These are phyloP conservation scores for Musca domestica DNA, from an alignment of 1,140 invertebrate species.

Conservation along the genomic window DNA sequence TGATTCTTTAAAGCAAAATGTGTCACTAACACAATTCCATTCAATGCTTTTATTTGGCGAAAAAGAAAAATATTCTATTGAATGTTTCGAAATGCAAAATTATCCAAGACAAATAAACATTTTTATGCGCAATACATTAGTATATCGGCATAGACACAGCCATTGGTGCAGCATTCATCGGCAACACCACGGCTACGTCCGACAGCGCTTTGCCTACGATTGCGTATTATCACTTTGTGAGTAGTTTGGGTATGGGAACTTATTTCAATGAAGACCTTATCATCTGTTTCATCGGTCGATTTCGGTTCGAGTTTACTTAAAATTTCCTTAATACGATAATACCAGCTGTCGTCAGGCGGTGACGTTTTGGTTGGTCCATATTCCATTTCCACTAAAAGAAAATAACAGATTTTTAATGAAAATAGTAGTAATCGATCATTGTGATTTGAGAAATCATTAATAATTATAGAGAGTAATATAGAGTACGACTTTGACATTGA, in stretches of 20 bases:
- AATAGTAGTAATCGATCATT: too few species aligned
- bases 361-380: not conserved
- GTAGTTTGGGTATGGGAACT: too few species aligned
- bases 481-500: too few species aligned
- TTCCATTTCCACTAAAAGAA: constrained; percentile 3
- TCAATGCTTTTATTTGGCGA: too few species aligned
- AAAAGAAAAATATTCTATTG: too few species aligned
- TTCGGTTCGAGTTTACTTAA: not conserved
- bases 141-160: constrained; percentile 12
- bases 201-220: not conserved
- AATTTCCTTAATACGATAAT: constrained; percentile 3
- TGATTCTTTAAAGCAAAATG: too few species aligned
- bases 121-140: constrained; percentile 13
- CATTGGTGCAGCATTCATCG: constrained; percentile 20
- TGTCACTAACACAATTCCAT: too few species aligned
- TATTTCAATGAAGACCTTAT: not conserved
- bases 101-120: too few species aligned
- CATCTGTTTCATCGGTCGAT: not conserved
- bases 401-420: too few species aligned
- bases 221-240: not conserved
- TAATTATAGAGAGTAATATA: too few species aligned
- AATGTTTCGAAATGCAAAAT: too few species aligned
- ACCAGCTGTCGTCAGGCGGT: not conserved
- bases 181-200: not conserved
- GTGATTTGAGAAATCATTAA: too few species aligned